Evolutionary conservation across 2,888 invertebrate genomes (phyloP).

Genomic region (Metalampra italica): DNA sequence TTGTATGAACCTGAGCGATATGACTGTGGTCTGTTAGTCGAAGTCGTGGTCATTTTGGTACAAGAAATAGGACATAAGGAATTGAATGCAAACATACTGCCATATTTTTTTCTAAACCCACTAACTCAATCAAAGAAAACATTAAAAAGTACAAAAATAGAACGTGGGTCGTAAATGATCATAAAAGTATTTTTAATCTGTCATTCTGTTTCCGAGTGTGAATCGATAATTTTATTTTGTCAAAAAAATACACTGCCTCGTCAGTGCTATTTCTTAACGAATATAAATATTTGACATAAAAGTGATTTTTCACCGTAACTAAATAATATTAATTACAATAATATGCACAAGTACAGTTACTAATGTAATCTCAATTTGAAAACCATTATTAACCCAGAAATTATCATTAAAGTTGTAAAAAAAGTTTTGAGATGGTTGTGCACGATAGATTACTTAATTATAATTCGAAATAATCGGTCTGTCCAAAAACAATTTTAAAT

Average conservation of each 20-base stretch:
- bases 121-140: conserved; percentile 39
- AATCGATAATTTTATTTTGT: no score
- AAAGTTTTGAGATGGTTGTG: conserved; percentile 66
- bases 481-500: conserved; percentile 45
- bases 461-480: conserved; percentile 57
- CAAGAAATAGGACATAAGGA: conserved; percentile 44
- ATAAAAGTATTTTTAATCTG: no score
- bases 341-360: conserved; percentile 5
- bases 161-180: no score
- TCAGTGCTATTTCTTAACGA: no score
- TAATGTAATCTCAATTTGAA: not conserved
- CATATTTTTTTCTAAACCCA: conserved; percentile 62
- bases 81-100: conserved; percentile 74
- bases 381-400: conserved; percentile 10
- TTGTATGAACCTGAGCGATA: conserved; percentile 31
- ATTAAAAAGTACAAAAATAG: conserved; percentile 40
- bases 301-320: no score
- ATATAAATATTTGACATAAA: no score
- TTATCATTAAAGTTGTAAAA: conserved; percentile 9
- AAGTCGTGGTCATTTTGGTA: conserved; percentile 27
- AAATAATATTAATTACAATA: no score
- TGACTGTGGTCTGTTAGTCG: conserved; percentile 22
- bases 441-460: conserved; percentile 63
- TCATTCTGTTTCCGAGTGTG: not conserved
- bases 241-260: no score